phyloP scores from a whole-genome alignment of 30 jellyfish, hydroid and myxozoan genomes.

The Aurelia aurita region DNA sequence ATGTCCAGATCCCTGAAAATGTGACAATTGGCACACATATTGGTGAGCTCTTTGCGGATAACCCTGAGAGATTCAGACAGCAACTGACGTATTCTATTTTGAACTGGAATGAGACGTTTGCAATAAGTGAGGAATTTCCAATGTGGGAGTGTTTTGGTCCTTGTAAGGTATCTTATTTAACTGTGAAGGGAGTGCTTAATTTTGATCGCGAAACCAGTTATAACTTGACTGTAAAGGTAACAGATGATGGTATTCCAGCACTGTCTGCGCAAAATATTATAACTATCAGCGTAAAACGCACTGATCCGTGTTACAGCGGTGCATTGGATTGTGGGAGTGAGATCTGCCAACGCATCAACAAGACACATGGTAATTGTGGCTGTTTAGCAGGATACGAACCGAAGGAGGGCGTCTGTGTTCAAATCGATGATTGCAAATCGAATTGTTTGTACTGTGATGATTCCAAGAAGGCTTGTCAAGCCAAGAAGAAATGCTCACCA shows the following conservation, averaged over 20 bases:
- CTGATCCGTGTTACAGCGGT: constrained; percentile 81
- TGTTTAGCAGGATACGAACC: constrained; percentile 76
- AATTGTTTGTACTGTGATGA: constrained; percentile 62
- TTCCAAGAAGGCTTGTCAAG: constrained; percentile 37
- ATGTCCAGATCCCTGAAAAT: constrained; percentile 59
- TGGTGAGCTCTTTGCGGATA: constrained; percentile 79
- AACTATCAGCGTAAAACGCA: constrained; percentile 26
- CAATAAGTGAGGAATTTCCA: not conserved
- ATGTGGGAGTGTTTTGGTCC: constrained; percentile 49
- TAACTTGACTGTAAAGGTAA: constrained; percentile 53
- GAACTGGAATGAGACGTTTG: constrained; percentile 56
- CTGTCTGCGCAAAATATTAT: constrained; percentile 70
- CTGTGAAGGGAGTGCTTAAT: constrained; percentile 58
- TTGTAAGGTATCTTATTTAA: constrained; percentile 55
- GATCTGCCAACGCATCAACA: constrained; percentile 79
- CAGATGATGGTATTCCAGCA: constrained; percentile 87
- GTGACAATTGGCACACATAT: constrained; percentile 42
- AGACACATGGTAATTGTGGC: constrained; percentile 64
- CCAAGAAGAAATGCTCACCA: constrained; percentile 10
- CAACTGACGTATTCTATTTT: constrained; percentile 31
- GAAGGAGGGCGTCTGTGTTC: constrained; percentile 60
- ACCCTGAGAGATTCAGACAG: constrained; percentile 85
- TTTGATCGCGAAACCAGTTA: constrained; percentile 14
- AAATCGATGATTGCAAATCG: constrained; percentile 80
- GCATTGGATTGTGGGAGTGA: constrained; percentile 51